These are phyloP conservation scores for Macropus fuliginosus DNA, from an alignment of 2,797 vertebrate genomes.

Conservation along the genomic window DNA sequence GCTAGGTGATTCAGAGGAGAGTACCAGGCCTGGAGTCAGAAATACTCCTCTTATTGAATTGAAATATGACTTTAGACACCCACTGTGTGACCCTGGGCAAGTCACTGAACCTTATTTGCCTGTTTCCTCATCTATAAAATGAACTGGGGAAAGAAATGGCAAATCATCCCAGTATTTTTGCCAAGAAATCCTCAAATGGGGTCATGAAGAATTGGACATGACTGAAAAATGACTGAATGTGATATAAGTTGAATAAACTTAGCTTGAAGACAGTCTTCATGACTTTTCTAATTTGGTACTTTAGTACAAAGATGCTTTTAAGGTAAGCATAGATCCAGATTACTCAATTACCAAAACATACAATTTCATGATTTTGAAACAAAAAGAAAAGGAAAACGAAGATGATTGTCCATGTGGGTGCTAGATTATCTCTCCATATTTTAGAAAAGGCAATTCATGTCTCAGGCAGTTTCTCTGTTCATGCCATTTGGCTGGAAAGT, in stretches of 20 bases:
- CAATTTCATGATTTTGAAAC: slow-evolving; percentile 65
- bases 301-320: slow-evolving; percentile 75
- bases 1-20: background rate
- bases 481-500: slow-evolving; percentile 59
- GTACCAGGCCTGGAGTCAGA: background rate
- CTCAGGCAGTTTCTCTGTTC: slow-evolving; percentile 57
- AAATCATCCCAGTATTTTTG: background rate
- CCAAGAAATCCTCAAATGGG: background rate
- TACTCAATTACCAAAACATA: slow-evolving; percentile 69
- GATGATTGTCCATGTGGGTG: slow-evolving; percentile 69
- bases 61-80: background rate
- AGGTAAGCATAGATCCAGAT: slow-evolving; percentile 64
- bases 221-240: background rate
- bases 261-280: slow-evolving; percentile 60
- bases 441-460: slow-evolving; percentile 64
- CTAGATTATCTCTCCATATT: slow-evolving; percentile 68
- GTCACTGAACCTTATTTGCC: background rate
- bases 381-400: slow-evolving; percentile 48
- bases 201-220: background rate
- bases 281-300: slow-evolving; percentile 72
- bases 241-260: slow-evolving; percentile 58
- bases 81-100: background rate
- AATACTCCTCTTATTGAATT: background rate
- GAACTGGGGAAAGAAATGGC: background rate
- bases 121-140: background rate